Evolutionary conservation across 2,888 invertebrate species (phyloP).

Genomic region (Leptinotarsa rubiginosa): DNA sequence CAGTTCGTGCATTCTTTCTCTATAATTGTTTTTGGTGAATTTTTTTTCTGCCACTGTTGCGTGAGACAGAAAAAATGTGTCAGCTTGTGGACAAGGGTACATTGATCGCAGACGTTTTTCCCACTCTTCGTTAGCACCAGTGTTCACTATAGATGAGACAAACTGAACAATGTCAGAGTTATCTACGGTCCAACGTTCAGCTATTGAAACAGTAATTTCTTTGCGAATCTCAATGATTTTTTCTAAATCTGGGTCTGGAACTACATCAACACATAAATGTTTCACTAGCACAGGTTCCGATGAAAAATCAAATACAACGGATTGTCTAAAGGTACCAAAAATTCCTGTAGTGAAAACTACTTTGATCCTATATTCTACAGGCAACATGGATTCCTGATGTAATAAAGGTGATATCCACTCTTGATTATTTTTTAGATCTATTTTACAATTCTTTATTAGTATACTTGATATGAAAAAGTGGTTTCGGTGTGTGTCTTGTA

Average conservation of each 20-base stretch:
- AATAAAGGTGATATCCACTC: conserved; percentile 67
- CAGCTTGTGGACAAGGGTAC: conserved; percentile 76
- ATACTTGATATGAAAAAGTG: conserved; percentile 74
- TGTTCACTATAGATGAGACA: conserved; percentile 53
- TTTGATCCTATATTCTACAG: conserved; percentile 52
- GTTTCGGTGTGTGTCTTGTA: conserved; percentile 78
- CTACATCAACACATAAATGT: conserved; percentile 81
- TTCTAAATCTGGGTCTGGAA: conserved; percentile 75
- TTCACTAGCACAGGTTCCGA: conserved; percentile 73
- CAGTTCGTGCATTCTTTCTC: conserved; percentile 79
- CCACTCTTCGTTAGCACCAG: conserved; percentile 64
- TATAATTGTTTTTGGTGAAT: conserved; percentile 77
- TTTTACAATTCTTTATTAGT: conserved; percentile 52
- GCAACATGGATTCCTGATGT: conserved; percentile 46
- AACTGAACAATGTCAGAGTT: conserved; percentile 65
- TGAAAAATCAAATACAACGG: conserved; percentile 82
- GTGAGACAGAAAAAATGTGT: conserved; percentile 76
- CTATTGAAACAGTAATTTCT: conserved; percentile 71
- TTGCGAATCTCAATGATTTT: conserved; percentile 75
- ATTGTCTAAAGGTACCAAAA: conserved; percentile 83
- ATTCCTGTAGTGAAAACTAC: conserved; percentile 71
- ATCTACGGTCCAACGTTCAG: conserved; percentile 71
- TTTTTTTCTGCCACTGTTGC: conserved; percentile 74
- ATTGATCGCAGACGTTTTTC: conserved; percentile 70
- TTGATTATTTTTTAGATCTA: conserved; percentile 65